Conservation (phyloP, 2,797 vertebrate species). For the Morelia viridis region DNA sequence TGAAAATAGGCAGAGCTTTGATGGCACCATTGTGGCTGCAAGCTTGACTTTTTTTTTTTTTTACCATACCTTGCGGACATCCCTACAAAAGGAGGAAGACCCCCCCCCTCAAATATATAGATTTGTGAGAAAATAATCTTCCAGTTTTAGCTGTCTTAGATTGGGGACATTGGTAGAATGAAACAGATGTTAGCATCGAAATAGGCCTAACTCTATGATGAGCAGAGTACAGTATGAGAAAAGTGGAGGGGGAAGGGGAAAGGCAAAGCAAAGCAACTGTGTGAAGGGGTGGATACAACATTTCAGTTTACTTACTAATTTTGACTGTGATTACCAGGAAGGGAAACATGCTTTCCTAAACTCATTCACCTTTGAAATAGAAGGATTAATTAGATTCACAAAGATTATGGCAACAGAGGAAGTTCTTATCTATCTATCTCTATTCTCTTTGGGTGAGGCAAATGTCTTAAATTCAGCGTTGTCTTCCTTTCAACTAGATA, state of each 20-base stretch:
- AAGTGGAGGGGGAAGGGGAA: neutral
- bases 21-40: neutral
- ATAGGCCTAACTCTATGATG: neutral
- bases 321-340: neutral
- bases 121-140: neutral
- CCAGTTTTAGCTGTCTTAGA: neutral
- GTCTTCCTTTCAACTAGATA: neutral
- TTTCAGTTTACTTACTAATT: neutral
- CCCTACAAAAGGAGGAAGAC: neutral
- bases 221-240: neutral
- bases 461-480: neutral
- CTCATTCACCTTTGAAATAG: neutral
- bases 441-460: neutral
- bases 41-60: neutral
- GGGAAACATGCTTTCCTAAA: neutral
- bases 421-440: neutral
- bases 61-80: neutral
- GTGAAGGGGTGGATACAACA: neutral
- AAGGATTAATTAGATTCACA: neutral
- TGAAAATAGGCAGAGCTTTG: neutral
- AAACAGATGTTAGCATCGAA: neutral
- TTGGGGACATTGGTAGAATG: neutral
- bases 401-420: neutral
- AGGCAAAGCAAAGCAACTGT: neutral
- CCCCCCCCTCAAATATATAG: neutral